Base-by-base conservation (phyloP, 2,113 vertebrate species). In the Anguilla rostrata region DNA sequence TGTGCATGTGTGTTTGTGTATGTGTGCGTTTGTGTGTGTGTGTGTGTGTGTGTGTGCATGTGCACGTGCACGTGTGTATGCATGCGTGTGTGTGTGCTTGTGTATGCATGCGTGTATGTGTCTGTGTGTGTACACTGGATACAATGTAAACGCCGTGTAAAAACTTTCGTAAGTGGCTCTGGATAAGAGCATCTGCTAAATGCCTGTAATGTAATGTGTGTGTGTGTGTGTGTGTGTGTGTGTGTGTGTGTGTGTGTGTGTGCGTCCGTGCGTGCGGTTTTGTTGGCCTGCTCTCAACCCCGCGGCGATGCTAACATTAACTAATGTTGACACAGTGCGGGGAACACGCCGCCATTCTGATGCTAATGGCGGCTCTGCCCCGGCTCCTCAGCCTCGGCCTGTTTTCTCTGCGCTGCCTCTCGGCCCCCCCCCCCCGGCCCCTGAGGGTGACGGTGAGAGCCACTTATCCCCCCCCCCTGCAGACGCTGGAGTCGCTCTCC, bases 251-350 rank as follows among this genome's bases (percentile, higher is more conserved):
- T 34, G 34, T 34, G 34, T 34, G 20, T 34, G 71, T 75, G n/a
- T 75, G 66, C 22, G 66, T 75, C 15, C 22, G 66, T 26, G 66
- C 22, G 66, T 75, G 66, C 22, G 66, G 66, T 80, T 16, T 80
- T 41, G 5, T 40, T 80, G 78, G 78, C 78, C 39, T 41, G 78
- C 78, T 41, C 78, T 80, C 78, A 80, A 39, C 34, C 40, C 40
- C 15, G 1, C 34, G 5, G 12, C 29, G 20, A 80, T 80, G 41
- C 78, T 80, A 41, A 41, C 40, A 41, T 41, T 80, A 80, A 80
- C 78, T 40, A 80, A 80, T 80, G 78, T 80, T 75, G 71, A 75
- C 71, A 75, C n/a, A 75, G 71, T 41, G 78, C 78, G 41, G 78
- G n/a, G 78, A 41, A 80, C 20, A 80, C 22, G 6, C 18, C 1